Base-by-base conservation (phyloP, 2,113 vertebrate species). In the Lamprologus lemairii region DNA sequence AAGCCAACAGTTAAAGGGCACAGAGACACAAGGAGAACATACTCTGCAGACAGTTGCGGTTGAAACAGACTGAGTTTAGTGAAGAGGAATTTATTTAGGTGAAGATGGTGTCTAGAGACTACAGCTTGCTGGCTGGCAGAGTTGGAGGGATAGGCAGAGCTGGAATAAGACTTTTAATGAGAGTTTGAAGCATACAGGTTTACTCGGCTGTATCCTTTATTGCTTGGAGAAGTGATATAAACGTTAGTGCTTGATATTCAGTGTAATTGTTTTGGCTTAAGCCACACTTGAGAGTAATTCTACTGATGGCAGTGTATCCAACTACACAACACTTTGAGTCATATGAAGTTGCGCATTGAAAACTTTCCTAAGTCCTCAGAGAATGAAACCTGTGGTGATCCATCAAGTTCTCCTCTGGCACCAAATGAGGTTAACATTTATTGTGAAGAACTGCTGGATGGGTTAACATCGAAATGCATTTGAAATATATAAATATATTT, bases 1-100 rank as follows among this genome's bases (percentile, higher is more conserved):
- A 86, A 81, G 83, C 86, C 84, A 86, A 81, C 84, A 84, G 82
- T 54, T 14, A 91, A 88, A 91, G 51, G 35, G 47, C 80, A 75
- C 37, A 73, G 23, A 58, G 4, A 23, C 55, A 71, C 13, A 14
- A 17, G 79, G 57, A 42, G 5, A 13, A 40, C 55, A 54, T 16
- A 55, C 60, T 57, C 55, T 9, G 26, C 51, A 57, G 60, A 54
- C 55, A 82, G 71, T 6, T 54, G 47, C 60, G 14, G 42, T 26
- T 81, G 71, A 60, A 87, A 85, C 42, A 23, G 58, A 78, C 63
- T 9, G 71, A 49, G 42, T 85, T 28, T 83, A 78, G 78, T 55
- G 63, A 81, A 42, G 19, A 42, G 19, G 80, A 87, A 86, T 88
- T 92, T 60, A 88, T 90, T 85, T 58, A 79, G 82, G 84, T 82